Conservation (phyloP, 2,888 invertebrate genomes). For the Arrhopalites spinosus region DNA sequence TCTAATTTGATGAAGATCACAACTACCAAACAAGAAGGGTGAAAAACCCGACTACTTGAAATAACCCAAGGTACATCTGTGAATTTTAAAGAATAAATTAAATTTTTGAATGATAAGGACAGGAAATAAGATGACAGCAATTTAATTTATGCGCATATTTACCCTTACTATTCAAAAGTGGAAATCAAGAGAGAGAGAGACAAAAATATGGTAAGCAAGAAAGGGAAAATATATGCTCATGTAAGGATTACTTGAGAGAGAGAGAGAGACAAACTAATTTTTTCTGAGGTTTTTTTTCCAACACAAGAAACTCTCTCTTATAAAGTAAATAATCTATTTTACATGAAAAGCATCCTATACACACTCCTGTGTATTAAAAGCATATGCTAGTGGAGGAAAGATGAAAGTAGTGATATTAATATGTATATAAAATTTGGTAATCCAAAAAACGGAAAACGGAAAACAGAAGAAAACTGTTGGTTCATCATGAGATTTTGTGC, state of each 20-base stretch:
- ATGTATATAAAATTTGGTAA: no score
- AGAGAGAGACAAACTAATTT: neutral
- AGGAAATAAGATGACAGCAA: conserved; percentile 32
- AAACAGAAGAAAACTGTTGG: conserved; percentile 1
- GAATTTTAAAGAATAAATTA: conserved; percentile 16
- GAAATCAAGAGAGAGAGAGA: neutral
- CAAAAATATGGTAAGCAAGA: neutral
- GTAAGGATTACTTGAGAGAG: neutral
- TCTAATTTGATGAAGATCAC: no score
- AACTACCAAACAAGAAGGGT: no score
- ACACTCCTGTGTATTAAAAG: neutral
- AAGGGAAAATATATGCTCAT: neutral
- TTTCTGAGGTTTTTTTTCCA: neutral
- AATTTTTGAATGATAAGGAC: neutral
- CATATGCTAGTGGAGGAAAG: neutral
- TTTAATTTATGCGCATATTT: conserved; percentile 23
- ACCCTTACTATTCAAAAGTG: neutral
- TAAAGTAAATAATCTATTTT: conserved; percentile 26
- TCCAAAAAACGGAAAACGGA: no score
- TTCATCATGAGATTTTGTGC: conserved; percentile 37
- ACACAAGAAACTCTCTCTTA: no score
- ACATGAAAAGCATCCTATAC: neutral
- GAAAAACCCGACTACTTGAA: no score
- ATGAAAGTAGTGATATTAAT: no score
- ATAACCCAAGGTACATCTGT: no score